Conservation (phyloP, 2,113 vertebrate species). For the Edolisoma coerulescens region DNA sequence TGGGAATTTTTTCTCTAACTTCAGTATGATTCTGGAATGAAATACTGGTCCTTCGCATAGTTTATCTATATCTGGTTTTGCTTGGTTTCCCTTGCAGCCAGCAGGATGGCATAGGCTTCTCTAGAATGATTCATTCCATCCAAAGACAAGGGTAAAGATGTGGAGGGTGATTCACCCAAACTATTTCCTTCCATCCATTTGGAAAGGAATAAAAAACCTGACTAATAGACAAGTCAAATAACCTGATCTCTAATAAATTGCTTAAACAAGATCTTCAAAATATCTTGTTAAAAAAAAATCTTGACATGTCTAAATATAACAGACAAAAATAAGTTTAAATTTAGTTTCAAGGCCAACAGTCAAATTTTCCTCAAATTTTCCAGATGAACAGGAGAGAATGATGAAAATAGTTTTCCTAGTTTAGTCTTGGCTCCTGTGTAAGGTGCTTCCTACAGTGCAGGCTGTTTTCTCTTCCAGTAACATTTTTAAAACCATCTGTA, state of each 20-base stretch:
- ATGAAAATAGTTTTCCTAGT: not conserved
- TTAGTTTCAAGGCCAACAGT: not conserved
- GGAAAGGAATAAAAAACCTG: not conserved
- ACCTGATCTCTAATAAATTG: not conserved
- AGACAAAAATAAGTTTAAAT: not conserved
- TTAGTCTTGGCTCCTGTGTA: not conserved
- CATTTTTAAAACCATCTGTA: not conserved
- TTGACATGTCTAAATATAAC: not conserved
- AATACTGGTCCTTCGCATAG: not conserved
- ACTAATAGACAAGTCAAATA: not conserved
- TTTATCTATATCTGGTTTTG: not conserved
- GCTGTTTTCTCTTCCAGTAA: not conserved
- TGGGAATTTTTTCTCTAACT: not conserved
- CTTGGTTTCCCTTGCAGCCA: not conserved
- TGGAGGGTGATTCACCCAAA: conserved; percentile 9
- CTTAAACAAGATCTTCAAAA: not conserved
- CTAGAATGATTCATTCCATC: not conserved
- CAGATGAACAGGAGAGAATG: not conserved
- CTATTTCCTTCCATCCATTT: not conserved
- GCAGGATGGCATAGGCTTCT: not conserved
- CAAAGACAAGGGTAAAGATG: not conserved
- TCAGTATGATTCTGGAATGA: not conserved
- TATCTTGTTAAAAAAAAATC: not conserved
- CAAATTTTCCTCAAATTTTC: not conserved
- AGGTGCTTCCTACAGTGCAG: not conserved